phyloP scores from a whole-genome alignment of 2,888 invertebrate genomes.

The Odontocolon sp. region DNA sequence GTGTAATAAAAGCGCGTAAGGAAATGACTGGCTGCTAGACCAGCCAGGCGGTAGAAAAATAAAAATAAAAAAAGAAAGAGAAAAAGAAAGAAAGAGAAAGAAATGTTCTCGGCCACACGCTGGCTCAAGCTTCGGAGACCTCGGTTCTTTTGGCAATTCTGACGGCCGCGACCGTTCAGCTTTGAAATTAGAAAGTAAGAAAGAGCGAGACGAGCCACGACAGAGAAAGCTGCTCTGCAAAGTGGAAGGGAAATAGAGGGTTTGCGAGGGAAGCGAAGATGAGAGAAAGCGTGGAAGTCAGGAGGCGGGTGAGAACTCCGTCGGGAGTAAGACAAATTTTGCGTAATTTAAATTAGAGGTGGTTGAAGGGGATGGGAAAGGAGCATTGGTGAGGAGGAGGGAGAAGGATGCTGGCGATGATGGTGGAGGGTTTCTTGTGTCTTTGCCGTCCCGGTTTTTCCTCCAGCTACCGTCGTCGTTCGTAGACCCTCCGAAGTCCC shows the following conservation, averaged over 20 bases:
- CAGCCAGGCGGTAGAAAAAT: not conserved
- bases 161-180: conserved; percentile 38
- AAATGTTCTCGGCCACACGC: conserved; percentile 4
- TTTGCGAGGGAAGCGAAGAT: conserved; percentile 42
- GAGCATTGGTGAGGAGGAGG: conserved; percentile 15
- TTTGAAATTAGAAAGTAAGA: conserved; percentile 56
- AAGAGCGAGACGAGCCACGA: conserved; percentile 25
- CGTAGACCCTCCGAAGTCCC: conserved; percentile 41
- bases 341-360: conserved; percentile 69
- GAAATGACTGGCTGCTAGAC: conserved; percentile 63
- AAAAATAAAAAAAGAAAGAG: not conserved
- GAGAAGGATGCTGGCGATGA: conserved; percentile 50
- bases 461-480: conserved; percentile 28
- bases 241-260: conserved; percentile 42
- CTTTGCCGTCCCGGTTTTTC: conserved; percentile 51
- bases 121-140: conserved; percentile 18
- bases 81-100: not conserved
- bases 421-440: conserved; percentile 56
- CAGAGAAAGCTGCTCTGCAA: conserved; percentile 24
- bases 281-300: conserved; percentile 62
- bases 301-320: conserved; percentile 61
- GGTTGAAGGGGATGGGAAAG: conserved; percentile 40
- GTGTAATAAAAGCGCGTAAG: conserved; percentile 71
- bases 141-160: conserved; percentile 35
- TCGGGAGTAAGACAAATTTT: conserved; percentile 72